These are phyloP conservation scores for Glyphotaelius pellucidus DNA, from an alignment of 2,888 invertebrate species.

Conservation along the genomic window DNA sequence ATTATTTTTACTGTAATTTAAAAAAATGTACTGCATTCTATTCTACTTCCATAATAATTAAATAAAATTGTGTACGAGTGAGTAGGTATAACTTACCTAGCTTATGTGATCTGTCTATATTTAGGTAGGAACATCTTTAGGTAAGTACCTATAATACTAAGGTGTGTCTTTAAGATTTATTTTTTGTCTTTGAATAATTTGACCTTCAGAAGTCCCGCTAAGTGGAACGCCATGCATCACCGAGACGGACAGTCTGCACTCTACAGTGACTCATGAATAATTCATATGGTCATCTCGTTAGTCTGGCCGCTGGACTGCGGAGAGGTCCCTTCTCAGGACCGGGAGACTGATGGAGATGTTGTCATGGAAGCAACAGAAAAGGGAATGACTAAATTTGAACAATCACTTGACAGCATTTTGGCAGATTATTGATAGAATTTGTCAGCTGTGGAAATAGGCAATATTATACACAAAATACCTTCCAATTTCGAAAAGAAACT, in stretches of 20 bases:
- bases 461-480: not conserved
- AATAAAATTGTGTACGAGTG: too few species aligned
- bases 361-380: not conserved
- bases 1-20: too few species aligned
- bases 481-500: not conserved
- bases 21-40: too few species aligned
- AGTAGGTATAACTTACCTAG: too few species aligned
- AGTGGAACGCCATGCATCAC: not conserved
- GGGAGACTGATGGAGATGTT: not conserved
- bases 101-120: too few species aligned
- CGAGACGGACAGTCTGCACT: not conserved
- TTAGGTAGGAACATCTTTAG: too few species aligned
- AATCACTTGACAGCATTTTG: not conserved
- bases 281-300: slow-evolving; percentile 18
- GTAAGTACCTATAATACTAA: not conserved
- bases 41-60: too few species aligned
- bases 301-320: slow-evolving; percentile 16
- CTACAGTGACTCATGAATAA: slow-evolving; percentile 15
- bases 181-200: not conserved
- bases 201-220: not conserved
- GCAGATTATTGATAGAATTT: not conserved
- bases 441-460: not conserved
- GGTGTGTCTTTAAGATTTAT: not conserved
- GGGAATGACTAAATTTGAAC: not conserved
- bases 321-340: slow-evolving; percentile 2